Percentiles rank a stretch among this genome's conserved stretches.
Evolutionary conservation across 53 echinoderm and acorn worm species (phyloP).

Genomic region (Stichopus horrens): DNA sequence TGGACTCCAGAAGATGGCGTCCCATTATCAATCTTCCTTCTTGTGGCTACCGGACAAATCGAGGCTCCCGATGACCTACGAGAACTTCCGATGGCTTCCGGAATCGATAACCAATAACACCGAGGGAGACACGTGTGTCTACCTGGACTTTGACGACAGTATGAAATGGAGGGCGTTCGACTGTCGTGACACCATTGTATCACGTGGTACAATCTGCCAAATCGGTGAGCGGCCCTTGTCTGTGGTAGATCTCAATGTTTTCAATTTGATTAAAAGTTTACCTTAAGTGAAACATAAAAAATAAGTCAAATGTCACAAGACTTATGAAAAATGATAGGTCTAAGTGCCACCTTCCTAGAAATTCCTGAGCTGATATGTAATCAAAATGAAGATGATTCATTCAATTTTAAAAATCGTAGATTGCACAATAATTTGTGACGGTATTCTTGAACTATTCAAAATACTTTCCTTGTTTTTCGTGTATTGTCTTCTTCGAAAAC

Average conservation of each 20-base stretch:
- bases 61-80: conserved; percentile 61
- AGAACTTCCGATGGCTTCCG: conserved; percentile 78
- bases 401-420: too few relatives aligned
- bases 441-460: too few relatives aligned
- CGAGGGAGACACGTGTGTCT: conserved; percentile 75
- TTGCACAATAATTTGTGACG: too few relatives aligned
- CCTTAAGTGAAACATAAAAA: too few relatives aligned
- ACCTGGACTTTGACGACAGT: conserved; percentile 83
- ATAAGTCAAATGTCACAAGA: too few relatives aligned
- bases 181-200: conserved; percentile 67
- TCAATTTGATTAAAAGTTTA: too few relatives aligned
- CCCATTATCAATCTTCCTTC: conserved; percentile 52
- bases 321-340: too few relatives aligned
- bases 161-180: conserved; percentile 76
- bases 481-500: too few relatives aligned
- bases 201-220: conserved; percentile 81
- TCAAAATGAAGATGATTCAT: too few relatives aligned
- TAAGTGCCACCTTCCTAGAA: too few relatives aligned
- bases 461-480: too few relatives aligned
- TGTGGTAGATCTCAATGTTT: neutral
- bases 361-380: too few relatives aligned
- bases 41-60: conserved; percentile 65
- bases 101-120: conserved; percentile 59
- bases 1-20: conserved; percentile 63
- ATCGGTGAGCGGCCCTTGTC: conserved; percentile 53